A percentile compares a stretch with the other conserved stretches of the same genome.
Conservation (phyloP, 1,140 invertebrate species). For the Drosophila novamexicana region DNA sequence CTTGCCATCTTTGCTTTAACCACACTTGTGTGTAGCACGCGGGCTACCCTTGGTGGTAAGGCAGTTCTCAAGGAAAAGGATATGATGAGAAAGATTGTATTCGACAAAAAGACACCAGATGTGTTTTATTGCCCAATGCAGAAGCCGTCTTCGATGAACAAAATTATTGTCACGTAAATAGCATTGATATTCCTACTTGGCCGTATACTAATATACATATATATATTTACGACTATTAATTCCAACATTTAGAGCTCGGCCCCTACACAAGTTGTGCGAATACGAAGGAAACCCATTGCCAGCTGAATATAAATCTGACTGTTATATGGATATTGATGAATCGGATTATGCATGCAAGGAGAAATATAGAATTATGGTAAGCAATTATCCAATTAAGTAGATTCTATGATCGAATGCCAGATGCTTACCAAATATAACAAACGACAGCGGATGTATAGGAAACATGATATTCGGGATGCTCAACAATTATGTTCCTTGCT, state of each 20-base stretch:
- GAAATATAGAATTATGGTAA: constrained; percentile 93
- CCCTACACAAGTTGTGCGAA: constrained; percentile 91
- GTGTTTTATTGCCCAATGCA: constrained; percentile 93
- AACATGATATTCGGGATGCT: background rate
- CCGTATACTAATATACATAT: background rate
- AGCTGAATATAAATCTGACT: constrained; percentile 91
- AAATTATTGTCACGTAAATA: constrained; percentile 87
- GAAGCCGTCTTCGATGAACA: constrained; percentile 89
- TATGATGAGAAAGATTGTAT: constrained; percentile 93
- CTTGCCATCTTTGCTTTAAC: constrained; percentile 15
- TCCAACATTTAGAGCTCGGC: constrained; percentile 86
- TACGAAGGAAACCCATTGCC: constrained; percentile 89
- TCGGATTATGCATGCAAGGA: constrained; percentile 93
- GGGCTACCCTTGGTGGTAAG: constrained; percentile 48
- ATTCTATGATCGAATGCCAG: background rate
- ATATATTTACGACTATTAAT: background rate
- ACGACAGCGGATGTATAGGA: background rate
- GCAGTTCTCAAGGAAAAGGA: constrained; percentile 86
- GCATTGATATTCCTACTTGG: background rate
- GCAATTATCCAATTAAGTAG: constrained; percentile 30
- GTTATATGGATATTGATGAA: constrained; percentile 93
- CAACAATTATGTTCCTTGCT: background rate
- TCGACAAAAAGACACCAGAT: constrained; percentile 92
- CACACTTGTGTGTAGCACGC: constrained; percentile 32
- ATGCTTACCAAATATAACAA: background rate